phyloP scores from a whole-genome alignment of 2,888 invertebrate genomes.

The Drosophila suboccidentalis region DNA sequence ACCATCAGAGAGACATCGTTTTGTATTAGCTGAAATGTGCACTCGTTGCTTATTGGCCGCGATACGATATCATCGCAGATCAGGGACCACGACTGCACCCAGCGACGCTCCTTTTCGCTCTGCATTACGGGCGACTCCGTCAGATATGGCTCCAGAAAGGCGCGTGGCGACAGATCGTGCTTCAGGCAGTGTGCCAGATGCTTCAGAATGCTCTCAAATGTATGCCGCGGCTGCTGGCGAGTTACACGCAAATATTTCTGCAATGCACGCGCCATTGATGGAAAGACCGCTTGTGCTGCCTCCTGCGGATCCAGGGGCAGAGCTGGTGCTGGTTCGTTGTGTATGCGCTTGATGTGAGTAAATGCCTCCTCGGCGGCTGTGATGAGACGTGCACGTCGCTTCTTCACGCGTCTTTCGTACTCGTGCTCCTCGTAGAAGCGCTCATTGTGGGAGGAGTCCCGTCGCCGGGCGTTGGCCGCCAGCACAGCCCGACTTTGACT shows the following conservation, averaged over 20 bases:
- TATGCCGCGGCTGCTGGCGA: constrained; percentile 97
- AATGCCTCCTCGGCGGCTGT: constrained; percentile 99
- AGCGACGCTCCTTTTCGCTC: constrained; percentile 92
- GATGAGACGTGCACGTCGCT: constrained; percentile 94
- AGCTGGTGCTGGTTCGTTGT: constrained; percentile 90
- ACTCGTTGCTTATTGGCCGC: constrained; percentile 92
- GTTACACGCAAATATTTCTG: constrained; percentile 98
- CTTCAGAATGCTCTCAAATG: constrained; percentile 95
- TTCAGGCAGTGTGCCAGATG: constrained; percentile 96
- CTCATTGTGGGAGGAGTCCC: constrained; percentile 98
- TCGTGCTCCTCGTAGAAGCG: constrained; percentile 99
- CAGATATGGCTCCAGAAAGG: constrained; percentile 97
- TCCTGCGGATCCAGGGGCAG: constrained; percentile 97
- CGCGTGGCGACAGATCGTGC: constrained; percentile 96
- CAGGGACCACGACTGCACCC: constrained; percentile 97
- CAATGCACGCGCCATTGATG: constrained; percentile 97
- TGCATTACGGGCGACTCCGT: constrained; percentile 94
- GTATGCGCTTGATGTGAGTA: constrained; percentile 96
- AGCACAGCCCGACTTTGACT: constrained; percentile 90
- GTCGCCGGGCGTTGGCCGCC: constrained; percentile 92
- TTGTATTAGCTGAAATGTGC: constrained; percentile 96
- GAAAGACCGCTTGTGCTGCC: constrained; percentile 99
- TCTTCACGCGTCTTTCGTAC: constrained; percentile 96
- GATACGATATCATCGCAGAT: constrained; percentile 97
- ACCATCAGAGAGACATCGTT: constrained; percentile 97